Evolutionary conservation across 2,113 vertebrate genomes (phyloP).

Genomic region (Rhinoderma darwinii): DNA sequence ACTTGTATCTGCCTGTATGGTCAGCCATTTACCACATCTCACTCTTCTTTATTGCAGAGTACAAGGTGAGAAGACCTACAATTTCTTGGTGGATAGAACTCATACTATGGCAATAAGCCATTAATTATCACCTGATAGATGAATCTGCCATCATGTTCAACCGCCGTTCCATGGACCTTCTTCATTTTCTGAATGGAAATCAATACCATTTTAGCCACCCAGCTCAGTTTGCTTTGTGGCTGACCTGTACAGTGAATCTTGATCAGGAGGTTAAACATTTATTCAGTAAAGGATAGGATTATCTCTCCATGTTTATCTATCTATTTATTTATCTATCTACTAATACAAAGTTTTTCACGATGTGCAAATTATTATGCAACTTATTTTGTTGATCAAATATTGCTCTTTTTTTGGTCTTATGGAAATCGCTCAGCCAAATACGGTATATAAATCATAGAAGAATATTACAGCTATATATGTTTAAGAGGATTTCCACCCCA

Average conservation of each 20-base stretch:
- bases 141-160: neutral
- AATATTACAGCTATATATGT: no score
- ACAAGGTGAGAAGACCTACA: slow-evolving; percentile 82
- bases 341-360: no score
- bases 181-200: slow-evolving; percentile 36
- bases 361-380: no score
- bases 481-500: no score
- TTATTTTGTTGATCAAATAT: no score
- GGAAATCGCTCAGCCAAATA: no score
- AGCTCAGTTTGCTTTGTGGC: neutral
- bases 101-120: slow-evolving; percentile 51
- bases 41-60: slow-evolving; percentile 78
- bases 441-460: no score
- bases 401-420: no score
- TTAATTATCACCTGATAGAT: slow-evolving; percentile 10
- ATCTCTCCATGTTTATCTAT: neutral
- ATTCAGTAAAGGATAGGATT: neutral
- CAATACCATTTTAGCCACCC: neutral
- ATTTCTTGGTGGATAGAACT: slow-evolving; percentile 49
- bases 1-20: neutral
- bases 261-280: neutral
- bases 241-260: neutral
- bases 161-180: neutral
- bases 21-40: neutral
- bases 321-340: neutral